phyloP scores from a whole-genome alignment of 2,888 invertebrate species.

The Tetrapedia diversipes region DNA sequence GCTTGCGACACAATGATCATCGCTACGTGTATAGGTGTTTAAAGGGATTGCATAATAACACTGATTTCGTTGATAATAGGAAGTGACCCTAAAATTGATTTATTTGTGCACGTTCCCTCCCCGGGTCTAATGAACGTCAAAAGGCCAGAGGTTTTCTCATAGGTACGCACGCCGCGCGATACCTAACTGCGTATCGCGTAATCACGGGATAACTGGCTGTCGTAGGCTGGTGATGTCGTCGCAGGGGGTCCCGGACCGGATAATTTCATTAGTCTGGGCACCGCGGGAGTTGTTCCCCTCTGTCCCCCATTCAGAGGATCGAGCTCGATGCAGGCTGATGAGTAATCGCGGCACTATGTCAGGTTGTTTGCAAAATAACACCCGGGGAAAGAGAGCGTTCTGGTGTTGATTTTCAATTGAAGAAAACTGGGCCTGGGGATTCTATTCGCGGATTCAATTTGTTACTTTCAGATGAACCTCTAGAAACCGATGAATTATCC shows the following conservation, averaged over 20 bases:
- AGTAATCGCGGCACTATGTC: conserved; percentile 58
- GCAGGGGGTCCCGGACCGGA: conserved; percentile 79
- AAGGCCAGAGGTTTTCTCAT: conserved; percentile 49
- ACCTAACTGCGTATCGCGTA: conserved; percentile 74
- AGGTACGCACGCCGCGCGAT: conserved; percentile 39
- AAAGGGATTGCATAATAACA: neutral
- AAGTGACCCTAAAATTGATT: conserved; percentile 19
- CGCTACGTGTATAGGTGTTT: neutral
- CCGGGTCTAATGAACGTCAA: conserved; percentile 30
- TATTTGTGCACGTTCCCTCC: neutral
- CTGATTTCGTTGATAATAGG: neutral
- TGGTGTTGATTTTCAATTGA: conserved; percentile 28
- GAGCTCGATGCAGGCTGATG: conserved; percentile 62
- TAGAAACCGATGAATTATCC: neutral
- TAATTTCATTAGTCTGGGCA: conserved; percentile 80
- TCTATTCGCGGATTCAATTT: neutral
- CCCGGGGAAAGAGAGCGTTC: conserved; percentile 1
- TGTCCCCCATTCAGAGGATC: conserved; percentile 57
- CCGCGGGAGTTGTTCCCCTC: conserved; percentile 67
- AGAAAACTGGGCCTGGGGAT: neutral
- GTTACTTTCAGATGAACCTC: neutral
- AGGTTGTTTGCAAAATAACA: conserved; percentile 64
- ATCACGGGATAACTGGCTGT: conserved; percentile 77
- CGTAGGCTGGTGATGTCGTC: conserved; percentile 73
- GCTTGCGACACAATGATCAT: too few species aligned